These are phyloP conservation scores for Drosophila lutescens DNA, from an alignment of 2,888 invertebrate genomes.

Conservation along the genomic window DNA sequence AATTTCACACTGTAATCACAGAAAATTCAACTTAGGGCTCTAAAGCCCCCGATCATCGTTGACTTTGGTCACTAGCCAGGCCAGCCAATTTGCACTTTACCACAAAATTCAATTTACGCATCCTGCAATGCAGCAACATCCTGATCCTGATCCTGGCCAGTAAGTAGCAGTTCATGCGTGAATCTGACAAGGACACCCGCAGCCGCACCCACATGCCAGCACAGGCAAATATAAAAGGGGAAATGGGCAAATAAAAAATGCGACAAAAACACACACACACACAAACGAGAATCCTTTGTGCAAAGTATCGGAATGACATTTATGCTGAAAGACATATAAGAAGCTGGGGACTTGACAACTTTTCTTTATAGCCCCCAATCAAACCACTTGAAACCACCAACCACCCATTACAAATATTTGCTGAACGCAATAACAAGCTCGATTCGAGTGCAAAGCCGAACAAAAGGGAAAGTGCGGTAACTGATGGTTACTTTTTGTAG, in stretches of 20 bases:
- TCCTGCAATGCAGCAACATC: conserved; percentile 49
- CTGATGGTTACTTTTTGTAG: conserved; percentile 1
- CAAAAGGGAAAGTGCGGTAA: conserved; percentile 32
- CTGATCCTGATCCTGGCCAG: conserved; percentile 21
- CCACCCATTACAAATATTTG: conserved; percentile 47
- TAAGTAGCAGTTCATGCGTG: conserved; percentile 56
- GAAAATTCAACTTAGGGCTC: background rate
- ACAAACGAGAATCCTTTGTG: conserved; percentile 26
- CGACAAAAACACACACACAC: conserved; percentile 12
- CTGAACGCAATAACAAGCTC: conserved; percentile 32
- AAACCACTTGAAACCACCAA: conserved; percentile 9
- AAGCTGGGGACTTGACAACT: conserved; percentile 31
- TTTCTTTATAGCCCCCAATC: conserved; percentile 21
- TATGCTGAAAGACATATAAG: conserved; percentile 44
- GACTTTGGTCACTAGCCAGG: conserved; percentile 9
- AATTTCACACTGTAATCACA: conserved; percentile 21
- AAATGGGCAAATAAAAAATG: conserved; percentile 12
- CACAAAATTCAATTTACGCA: conserved; percentile 65
- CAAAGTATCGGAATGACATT: conserved; percentile 46
- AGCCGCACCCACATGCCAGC: conserved; percentile 18
- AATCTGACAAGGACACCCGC: conserved; percentile 58
- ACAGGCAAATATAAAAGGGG: conserved; percentile 19
- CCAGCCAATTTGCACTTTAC: conserved; percentile 49
- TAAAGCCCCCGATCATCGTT: conserved; percentile 19
- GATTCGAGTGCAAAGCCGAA: conserved; percentile 30